These are phyloP conservation scores for Hemiscyllium ocellatum DNA, from an alignment of 2,113 vertebrate genomes.

Conservation along the genomic window DNA sequence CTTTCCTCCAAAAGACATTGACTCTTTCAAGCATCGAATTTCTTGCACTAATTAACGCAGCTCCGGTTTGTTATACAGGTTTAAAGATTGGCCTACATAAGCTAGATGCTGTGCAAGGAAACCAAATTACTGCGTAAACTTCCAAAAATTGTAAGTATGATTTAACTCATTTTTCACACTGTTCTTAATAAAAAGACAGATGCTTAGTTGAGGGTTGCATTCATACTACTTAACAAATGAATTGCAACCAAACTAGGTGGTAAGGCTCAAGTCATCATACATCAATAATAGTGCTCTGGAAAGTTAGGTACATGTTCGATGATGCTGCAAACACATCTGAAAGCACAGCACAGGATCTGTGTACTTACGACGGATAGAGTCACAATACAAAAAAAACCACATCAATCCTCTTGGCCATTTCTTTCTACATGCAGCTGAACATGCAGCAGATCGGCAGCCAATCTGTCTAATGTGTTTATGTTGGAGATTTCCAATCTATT, in stretches of 20 bases:
- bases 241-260: background rate
- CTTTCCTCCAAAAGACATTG: background rate
- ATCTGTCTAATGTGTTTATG: background rate
- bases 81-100: background rate
- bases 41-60: background rate
- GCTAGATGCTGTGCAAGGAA: background rate
- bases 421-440: background rate
- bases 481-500: background rate
- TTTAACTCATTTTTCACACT: background rate
- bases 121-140: background rate
- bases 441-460: background rate
- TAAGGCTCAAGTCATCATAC: background rate
- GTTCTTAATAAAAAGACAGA: background rate
- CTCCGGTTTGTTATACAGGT: background rate
- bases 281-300: background rate
- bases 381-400: background rate
- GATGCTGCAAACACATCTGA: background rate
- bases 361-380: background rate
- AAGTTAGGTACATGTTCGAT: background rate
- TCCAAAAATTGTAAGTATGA: too few species aligned
- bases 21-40: background rate
- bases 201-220: too few species aligned
- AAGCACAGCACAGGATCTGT: background rate
- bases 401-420: background rate
- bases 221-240: background rate